These are phyloP conservation scores for Drosophila koepferae DNA, from an alignment of 2,888 invertebrate genomes.

Conservation along the genomic window DNA sequence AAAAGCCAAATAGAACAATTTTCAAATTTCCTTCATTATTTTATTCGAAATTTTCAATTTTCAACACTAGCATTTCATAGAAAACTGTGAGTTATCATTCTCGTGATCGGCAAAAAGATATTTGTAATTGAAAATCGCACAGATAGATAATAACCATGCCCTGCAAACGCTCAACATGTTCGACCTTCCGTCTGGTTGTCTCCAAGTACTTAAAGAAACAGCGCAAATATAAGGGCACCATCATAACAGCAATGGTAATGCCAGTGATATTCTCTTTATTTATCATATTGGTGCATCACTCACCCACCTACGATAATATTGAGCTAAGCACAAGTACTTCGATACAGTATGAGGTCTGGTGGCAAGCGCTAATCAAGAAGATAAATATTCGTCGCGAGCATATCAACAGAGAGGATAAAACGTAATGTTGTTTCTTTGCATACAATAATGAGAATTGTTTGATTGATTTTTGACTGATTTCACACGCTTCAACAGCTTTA, in stretches of 20 bases:
- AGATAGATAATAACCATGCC: slow-evolving; percentile 4
- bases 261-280: slow-evolving; percentile 32
- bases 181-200: slow-evolving; percentile 27
- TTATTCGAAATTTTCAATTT: slow-evolving; percentile 12
- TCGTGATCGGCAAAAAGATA: background rate
- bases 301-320: background rate
- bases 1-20: no score
- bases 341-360: slow-evolving; percentile 30
- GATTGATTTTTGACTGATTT: background rate
- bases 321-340: background rate
- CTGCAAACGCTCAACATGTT: background rate
- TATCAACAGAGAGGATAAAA: slow-evolving; percentile 15
- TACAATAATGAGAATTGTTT: background rate
- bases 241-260: slow-evolving; percentile 21
- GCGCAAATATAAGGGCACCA: slow-evolving; percentile 13
- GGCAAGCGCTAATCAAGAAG: slow-evolving; percentile 25
- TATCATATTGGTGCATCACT: slow-evolving; percentile 12
- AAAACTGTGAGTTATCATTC: slow-evolving; percentile 24
- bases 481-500: slow-evolving; percentile 35
- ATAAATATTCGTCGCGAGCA: slow-evolving; percentile 11
- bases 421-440: slow-evolving; percentile 26
- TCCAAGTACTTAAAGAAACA: slow-evolving; percentile 28
- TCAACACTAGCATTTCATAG: slow-evolving; percentile 9
- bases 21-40: no score
- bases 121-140: background rate